Conservation (phyloP, 1,140 invertebrate genomes). For the Aporrectodea caliginosa region DNA sequence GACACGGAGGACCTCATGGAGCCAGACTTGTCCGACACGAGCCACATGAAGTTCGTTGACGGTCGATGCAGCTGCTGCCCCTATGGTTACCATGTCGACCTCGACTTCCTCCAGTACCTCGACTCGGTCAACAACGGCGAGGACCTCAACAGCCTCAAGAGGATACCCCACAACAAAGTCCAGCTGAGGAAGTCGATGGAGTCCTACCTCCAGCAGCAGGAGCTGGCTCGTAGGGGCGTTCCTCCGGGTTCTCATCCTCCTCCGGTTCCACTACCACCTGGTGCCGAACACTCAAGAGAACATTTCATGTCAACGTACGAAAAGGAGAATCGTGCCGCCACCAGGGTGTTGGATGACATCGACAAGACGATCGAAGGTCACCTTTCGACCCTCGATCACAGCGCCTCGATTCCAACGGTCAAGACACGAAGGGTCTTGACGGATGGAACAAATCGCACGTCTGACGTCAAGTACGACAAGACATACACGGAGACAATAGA, state of each 20-base stretch:
- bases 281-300: conserved; percentile 41
- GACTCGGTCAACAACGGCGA: conserved; percentile 54
- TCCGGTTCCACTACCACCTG: conserved; percentile 36
- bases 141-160: conserved; percentile 60
- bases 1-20: conserved; percentile 18
- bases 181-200: conserved; percentile 78
- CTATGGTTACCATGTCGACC: conserved; percentile 85
- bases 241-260: conserved; percentile 7
- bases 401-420: background rate
- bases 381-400: conserved; percentile 29
- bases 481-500: background rate
- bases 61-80: conserved; percentile 61
- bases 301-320: conserved; percentile 42
- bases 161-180: conserved; percentile 60
- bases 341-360: conserved; percentile 47
- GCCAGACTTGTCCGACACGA: conserved; percentile 10
- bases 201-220: conserved; percentile 62
- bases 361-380: conserved; percentile 35
- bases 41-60: conserved; percentile 32
- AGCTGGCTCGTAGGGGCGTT: conserved; percentile 26
- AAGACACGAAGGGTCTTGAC: background rate
- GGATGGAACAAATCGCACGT: background rate
- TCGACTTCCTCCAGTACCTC: conserved; percentile 82
- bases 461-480: background rate
- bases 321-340: conserved; percentile 45